Evolutionary conservation across 2,888 invertebrate species (phyloP).

Genomic region (Lingula anatina): DNA sequence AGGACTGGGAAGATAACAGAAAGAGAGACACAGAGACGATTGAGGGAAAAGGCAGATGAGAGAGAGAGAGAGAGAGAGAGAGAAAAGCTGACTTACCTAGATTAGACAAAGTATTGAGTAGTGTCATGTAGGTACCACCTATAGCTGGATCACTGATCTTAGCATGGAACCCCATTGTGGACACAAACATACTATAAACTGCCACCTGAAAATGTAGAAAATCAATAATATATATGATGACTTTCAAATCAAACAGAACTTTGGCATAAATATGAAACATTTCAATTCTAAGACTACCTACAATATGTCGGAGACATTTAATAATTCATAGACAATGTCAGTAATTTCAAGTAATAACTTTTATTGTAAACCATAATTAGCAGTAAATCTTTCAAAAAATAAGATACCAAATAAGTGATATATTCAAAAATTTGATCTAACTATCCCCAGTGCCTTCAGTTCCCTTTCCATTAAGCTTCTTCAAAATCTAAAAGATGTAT

Average conservation of each 20-base stretch:
- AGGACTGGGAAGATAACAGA: too few relatives aligned
- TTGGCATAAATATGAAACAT: neutral
- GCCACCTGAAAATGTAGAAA: slow-evolving; percentile 65
- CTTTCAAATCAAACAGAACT: neutral
- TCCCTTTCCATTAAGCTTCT: too few relatives aligned
- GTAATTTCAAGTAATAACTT: too few relatives aligned
- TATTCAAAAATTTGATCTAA: too few relatives aligned
- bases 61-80: neutral
- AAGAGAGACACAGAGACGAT: neutral
- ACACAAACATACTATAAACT: slow-evolving; percentile 94
- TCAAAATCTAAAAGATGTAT: too few relatives aligned
- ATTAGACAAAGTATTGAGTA: slow-evolving; percentile 91
- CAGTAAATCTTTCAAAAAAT: neutral
- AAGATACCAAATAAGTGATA: too few relatives aligned
- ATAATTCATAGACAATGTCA: too few relatives aligned
- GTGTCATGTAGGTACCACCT: slow-evolving; percentile 98
- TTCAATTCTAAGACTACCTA: neutral
- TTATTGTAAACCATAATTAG: neutral
- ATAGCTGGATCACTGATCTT: slow-evolving; percentile 93
- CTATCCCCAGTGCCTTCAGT: too few relatives aligned
- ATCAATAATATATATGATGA: too few relatives aligned
- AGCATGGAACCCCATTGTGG: slow-evolving; percentile 96
- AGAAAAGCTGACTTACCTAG: slow-evolving; percentile 67
- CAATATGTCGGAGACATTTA: too few relatives aligned
- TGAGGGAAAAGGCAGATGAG: neutral